These are phyloP conservation scores for Amphiduros pacificus DNA, from an alignment of 2,888 invertebrate species.

Conservation along the genomic window DNA sequence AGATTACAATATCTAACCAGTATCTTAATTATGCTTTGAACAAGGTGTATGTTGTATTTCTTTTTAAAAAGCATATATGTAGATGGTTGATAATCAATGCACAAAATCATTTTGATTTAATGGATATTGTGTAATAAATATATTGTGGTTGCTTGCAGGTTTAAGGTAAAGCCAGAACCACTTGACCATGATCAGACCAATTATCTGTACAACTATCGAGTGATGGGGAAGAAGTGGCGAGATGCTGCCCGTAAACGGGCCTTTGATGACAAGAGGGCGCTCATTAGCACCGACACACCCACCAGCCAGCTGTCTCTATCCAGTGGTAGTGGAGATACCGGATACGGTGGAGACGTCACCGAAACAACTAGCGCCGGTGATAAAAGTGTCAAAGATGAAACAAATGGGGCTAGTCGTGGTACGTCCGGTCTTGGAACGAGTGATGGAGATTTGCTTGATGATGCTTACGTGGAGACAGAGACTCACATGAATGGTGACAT, in stretches of 20 bases:
- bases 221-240: background rate
- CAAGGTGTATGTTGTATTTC: too few relatives aligned
- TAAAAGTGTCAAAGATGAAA: too few relatives aligned
- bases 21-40: too few relatives aligned
- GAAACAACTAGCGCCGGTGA: background rate
- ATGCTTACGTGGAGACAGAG: too few relatives aligned
- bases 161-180: background rate
- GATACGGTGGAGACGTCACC: background rate
- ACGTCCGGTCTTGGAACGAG: background rate
- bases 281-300: background rate
- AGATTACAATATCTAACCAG: too few relatives aligned
- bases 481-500: background rate
- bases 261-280: background rate
- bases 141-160: too few relatives aligned
- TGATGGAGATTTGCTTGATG: background rate
- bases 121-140: too few relatives aligned
- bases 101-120: too few relatives aligned
- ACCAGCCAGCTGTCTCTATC: constrained; percentile 1
- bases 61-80: too few relatives aligned
- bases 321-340: background rate
- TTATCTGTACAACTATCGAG: background rate
- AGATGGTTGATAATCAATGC: too few relatives aligned
- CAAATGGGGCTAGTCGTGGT: too few relatives aligned
- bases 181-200: background rate
- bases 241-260: background rate